A percentile compares a stretch with the other conserved stretches of the same genome.
These are phyloP conservation scores for Apamea crenata DNA, from an alignment of 2,888 invertebrate species.

Conservation along the genomic window DNA sequence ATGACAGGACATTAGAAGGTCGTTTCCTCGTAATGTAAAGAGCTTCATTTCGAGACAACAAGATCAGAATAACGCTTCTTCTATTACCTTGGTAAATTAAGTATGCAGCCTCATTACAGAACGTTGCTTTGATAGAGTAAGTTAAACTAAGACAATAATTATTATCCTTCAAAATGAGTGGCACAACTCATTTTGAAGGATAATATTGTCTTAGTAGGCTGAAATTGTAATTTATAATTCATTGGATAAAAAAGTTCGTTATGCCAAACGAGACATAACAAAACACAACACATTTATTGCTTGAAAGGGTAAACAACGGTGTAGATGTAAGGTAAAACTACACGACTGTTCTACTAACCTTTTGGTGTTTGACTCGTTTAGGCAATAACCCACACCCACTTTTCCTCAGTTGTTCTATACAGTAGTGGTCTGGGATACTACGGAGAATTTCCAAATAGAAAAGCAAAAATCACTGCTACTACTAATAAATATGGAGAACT, in stretches of 20 bases:
- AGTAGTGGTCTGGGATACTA: neutral
- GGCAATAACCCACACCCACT: neutral
- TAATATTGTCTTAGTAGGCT: neutral
- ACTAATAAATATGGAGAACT: too few species aligned
- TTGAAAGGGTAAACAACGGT: too few species aligned
- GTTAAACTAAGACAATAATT: neutral
- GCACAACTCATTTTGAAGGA: too few species aligned
- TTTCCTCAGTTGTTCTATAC: neutral
- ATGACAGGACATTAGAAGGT: neutral
- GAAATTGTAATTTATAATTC: neutral
- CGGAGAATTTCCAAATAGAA: neutral
- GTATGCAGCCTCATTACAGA: too few species aligned
- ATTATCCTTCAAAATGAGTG: neutral
- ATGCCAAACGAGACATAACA: too few species aligned
- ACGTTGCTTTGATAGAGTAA: too few species aligned
- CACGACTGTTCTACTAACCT: too few species aligned
- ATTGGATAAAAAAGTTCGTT: neutral
- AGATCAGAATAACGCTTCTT: neutral
- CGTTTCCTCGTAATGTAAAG: neutral
- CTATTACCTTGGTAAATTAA: neutral
- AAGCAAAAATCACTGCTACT: neutral
- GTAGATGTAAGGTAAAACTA: too few species aligned
- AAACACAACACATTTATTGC: neutral
- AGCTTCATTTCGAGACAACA: neutral
- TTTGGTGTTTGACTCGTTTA: neutral